A percentile compares a stretch with the other conserved stretches of the same genome.
phyloP scores from a whole-genome alignment of 37 sponge, comb jelly and placozoan genomes.

The Oscarella lobularis region DNA sequence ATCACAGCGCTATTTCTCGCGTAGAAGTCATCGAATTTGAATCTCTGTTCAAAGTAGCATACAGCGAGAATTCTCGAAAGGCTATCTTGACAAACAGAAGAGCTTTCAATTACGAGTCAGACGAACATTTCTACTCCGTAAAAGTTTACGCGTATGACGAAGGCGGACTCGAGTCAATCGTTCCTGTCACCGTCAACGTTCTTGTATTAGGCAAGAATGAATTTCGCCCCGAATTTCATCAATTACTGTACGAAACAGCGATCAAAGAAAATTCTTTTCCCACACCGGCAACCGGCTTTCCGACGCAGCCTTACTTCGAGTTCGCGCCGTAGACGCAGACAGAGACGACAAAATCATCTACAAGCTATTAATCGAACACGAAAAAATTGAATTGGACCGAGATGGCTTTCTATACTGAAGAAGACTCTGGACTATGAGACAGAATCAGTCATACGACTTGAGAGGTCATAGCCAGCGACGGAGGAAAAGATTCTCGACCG shows the following conservation, averaged over 20 bases:
- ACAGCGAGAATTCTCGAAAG: background rate
- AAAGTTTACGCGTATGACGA: constrained; percentile 25
- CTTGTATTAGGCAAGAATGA: background rate
- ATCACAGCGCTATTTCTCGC: background rate
- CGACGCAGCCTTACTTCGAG: background rate
- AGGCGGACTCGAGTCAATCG: constrained; percentile 12
- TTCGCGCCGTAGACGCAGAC: constrained; percentile 3
- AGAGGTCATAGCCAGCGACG: constrained; percentile 17
- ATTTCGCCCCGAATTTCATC: background rate
- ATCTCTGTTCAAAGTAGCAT: background rate
- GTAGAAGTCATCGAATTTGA: background rate
- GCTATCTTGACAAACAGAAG: background rate
- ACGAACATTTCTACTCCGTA: background rate
- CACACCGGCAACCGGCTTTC: background rate
- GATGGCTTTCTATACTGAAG: constrained; percentile 19
- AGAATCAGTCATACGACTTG: constrained; percentile 1
- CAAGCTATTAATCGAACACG: constrained; percentile 1
- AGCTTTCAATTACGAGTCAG: constrained; percentile 21
- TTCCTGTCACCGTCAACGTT: background rate
- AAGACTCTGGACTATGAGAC: constrained; percentile 25
- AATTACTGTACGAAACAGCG: background rate
- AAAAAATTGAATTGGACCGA: constrained; percentile 9
- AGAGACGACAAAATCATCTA: background rate
- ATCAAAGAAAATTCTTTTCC: background rate
- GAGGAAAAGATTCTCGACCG: constrained; percentile 10